These are phyloP conservation scores for Gastracanthus pulcherrimus DNA, from an alignment of 2,888 invertebrate genomes.

Conservation along the genomic window DNA sequence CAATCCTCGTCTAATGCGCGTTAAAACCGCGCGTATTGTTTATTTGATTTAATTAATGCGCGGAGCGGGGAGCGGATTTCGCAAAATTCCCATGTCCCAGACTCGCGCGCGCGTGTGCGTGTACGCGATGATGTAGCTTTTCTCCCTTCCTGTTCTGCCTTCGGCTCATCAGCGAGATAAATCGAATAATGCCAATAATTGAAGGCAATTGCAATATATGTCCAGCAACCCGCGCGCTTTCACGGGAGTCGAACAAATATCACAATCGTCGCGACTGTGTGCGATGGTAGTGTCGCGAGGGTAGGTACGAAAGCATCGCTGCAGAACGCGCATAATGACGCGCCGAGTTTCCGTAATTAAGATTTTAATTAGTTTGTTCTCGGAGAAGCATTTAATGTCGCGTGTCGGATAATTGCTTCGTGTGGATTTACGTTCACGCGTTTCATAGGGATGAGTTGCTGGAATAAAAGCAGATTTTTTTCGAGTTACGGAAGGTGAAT, in stretches of 20 bases:
- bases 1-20: constrained; percentile 27
- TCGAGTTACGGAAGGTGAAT: not conserved
- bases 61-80: not conserved
- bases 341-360: constrained; percentile 32
- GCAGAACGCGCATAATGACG: not conserved
- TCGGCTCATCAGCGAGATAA: constrained; percentile 13
- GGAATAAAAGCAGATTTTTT: not conserved
- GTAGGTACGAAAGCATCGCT: not conserved
- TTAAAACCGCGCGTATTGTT: constrained; percentile 30
- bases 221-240: not conserved
- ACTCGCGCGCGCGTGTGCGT: too few relatives aligned
- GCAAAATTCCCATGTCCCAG: not conserved
- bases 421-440: not conserved
- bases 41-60: constrained; percentile 37
- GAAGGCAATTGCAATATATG: constrained; percentile 35
- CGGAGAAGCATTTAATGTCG: constrained; percentile 2
- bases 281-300: not conserved
- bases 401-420: constrained; percentile 11
- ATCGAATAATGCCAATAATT: constrained; percentile 44
- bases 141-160: not conserved
- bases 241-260: constrained; percentile 29
- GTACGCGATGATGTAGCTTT: not conserved
- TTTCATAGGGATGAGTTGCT: not conserved
- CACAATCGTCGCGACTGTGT: not conserved
- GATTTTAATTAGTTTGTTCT: constrained; percentile 49